Evolutionary conservation across 2,888 invertebrate species (phyloP), one percentile per base, ranked within the genome.

Genomic region (Aspidapion aeneum): DNA sequence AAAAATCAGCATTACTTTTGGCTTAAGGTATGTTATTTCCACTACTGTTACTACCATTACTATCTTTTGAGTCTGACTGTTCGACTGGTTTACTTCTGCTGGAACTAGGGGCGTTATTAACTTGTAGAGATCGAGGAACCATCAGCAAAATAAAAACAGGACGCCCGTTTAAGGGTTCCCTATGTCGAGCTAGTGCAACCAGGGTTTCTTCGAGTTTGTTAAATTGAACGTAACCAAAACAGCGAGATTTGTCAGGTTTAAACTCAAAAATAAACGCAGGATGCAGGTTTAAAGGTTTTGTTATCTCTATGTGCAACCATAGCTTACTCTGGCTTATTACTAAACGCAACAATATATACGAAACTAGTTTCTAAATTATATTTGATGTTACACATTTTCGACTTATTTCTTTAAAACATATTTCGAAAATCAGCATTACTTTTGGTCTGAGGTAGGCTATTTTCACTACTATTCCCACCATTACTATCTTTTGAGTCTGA

Each of bases 141-240:
- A 18, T 50, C 48, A 58, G 86, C 86, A 0, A 95, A 94, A 52
- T 98, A 87, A 81, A 90, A 83, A 96, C 87, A 0, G 97, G 97
- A 50, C 97, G 86, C 0, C 89, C 91, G 71, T 89, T 87, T 5
- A 96, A 78, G 0, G 84, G 83, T 58, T 85, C 84, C 60, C 96
- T 83, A 78, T 97, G 96, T 67, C 87, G 86, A 1, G 88, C 83
- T n/a, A n/a, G n/a, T n/a, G n/a, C n/a, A n/a, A n/a, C n/a, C n/a
- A n/a, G n/a, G n/a, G 98, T 78, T 22, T n/a, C n/a, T n/a, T n/a
- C n/a, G n/a, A n/a, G n/a, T n/a, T n/a, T n/a, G n/a, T n/a, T n/a
- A n/a, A n/a, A n/a, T n/a, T n/a, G n/a, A n/a, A n/a, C n/a, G n/a
- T n/a, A n/a, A n/a, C n/a, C n/a, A n/a, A n/a, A n/a, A n/a, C n/a